Evolutionary conservation across 2,888 invertebrate species (phyloP).

Genomic region (Coleophora deauratella): DNA sequence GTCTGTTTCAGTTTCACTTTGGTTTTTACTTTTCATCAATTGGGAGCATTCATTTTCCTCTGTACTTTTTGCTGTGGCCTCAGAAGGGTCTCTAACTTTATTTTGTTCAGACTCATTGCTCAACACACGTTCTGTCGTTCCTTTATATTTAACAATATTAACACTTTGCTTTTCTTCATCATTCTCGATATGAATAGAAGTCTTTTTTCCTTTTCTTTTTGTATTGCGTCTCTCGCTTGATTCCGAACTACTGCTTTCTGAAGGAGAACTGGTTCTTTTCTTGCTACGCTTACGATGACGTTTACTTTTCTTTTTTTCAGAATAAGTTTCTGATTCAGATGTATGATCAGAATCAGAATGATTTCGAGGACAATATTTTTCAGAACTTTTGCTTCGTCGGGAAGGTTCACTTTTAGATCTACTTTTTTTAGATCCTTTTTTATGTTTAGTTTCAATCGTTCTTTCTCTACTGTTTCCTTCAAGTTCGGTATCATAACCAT

Average conservation of each 20-base stretch:
- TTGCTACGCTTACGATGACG: slow-evolving; percentile 52
- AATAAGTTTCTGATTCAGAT: slow-evolving; percentile 45
- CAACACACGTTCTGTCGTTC: slow-evolving; percentile 2
- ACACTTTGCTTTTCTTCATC: slow-evolving; percentile 61
- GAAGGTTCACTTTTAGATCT: slow-evolving; percentile 68
- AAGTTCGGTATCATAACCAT: slow-evolving; percentile 62
- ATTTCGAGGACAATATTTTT: slow-evolving; percentile 38
- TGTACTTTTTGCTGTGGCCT: not conserved
- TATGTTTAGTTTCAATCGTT: slow-evolving; percentile 34
- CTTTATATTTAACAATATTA: slow-evolving; percentile 61
- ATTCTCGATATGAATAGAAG: slow-evolving; percentile 61
- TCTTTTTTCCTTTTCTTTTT: slow-evolving; percentile 62
- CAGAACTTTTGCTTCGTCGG: slow-evolving; percentile 40
- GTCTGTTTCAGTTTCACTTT: slow-evolving; percentile 66
- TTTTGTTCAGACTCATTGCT: too few species aligned
- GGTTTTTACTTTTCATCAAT: slow-evolving; percentile 38
- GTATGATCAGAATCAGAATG: slow-evolving; percentile 50
- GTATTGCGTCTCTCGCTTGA: slow-evolving; percentile 54
- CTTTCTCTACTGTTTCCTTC: slow-evolving; percentile 37
- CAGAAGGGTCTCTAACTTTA: too few species aligned
- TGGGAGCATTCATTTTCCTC: slow-evolving; percentile 31
- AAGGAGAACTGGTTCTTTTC: slow-evolving; percentile 54
- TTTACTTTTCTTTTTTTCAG: slow-evolving; percentile 55
- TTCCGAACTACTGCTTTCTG: slow-evolving; percentile 60
- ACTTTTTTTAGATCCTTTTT: slow-evolving; percentile 42